A percentile compares a stretch with the other conserved stretches of the same genome.
These are phyloP conservation scores for Astyanax mexicanus DNA, from an alignment of 2,797 vertebrate species.

Conservation along the genomic window DNA sequence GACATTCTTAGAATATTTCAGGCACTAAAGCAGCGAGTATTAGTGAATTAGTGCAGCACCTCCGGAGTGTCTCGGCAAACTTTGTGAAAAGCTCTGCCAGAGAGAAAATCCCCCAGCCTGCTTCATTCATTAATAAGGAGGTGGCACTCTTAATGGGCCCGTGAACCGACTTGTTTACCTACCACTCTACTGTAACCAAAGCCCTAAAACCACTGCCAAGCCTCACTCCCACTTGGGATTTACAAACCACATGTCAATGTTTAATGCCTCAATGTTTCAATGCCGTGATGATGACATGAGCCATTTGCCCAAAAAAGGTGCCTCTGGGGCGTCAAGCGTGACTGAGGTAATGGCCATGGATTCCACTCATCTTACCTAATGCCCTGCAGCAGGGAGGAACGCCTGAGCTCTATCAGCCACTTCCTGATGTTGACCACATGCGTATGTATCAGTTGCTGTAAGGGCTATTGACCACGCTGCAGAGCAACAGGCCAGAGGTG, in stretches of 20 bases:
- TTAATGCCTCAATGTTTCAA: constrained; percentile 57
- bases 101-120: constrained; percentile 9
- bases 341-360: constrained; percentile 75
- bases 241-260: constrained; percentile 40
- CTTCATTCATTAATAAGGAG: constrained; percentile 15
- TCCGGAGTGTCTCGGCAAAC: not conserved
- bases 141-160: constrained; percentile 30
- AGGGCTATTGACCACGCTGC: constrained; percentile 57
- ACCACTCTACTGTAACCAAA: constrained; percentile 44
- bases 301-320: constrained; percentile 68
- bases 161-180: constrained; percentile 52
- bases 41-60: not conserved
- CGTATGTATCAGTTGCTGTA: constrained; percentile 76
- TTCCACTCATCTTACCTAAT: constrained; percentile 76
- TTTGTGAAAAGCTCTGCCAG: not conserved
- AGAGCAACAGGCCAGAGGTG: constrained; percentile 41
- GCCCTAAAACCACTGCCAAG: constrained; percentile 27
- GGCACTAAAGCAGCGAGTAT: not conserved
- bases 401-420: constrained; percentile 73
- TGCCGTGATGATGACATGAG: constrained; percentile 48
- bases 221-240: constrained; percentile 39
- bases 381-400: constrained; percentile 66
- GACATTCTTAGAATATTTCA: not conserved
- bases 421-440: constrained; percentile 75
- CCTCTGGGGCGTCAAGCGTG: constrained; percentile 53